Evolutionary conservation across 2,797 vertebrate species (phyloP), one percentile per base, ranked within the genome.

Genomic region (Vipera latastei): DNA sequence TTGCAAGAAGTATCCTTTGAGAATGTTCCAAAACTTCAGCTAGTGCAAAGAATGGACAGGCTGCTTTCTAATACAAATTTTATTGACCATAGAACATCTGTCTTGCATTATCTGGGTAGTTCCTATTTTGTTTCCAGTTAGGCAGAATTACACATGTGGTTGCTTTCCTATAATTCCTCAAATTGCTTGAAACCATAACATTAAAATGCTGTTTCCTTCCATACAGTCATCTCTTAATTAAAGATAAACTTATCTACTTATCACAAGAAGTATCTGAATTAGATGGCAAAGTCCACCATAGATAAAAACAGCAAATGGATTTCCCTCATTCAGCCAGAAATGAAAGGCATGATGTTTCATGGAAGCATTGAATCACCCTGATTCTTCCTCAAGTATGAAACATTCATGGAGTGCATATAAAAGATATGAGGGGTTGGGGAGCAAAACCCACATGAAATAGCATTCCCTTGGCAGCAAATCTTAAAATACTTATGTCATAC

Each of bases 11-110:
- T 48, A 83, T 25, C 38, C 38, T 48, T 83, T 83, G 20, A 83
- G 44, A 83, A 83, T 48, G 38, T 83, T 83, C 44, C 78, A 83
- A 83, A 83, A 83, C 44, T 48, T 83, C 44, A 83, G 38, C 44
- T 48, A 83, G 38, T 48, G 78, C 44, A 83, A 48, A 83, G 44
- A 83, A 25, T 83, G 44, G 94, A 91, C 93, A 92, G 94, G 91
- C 88, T 86, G 90, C 92, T 94, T 94, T 94, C 92, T 94, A 91
- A 91, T 26, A 51, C 22, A 28, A 28, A 89, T 87, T 91, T 48
- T 20, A 48, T 25, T 48, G 20, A 25, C 78, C 78, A 5, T 83
- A 48, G 38, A 48, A 83, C 73, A 83, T 83, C 78, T 83, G 78
- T 83, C 78, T 83, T 83, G 44, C 22, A 25, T 83, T 83, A 83